These are phyloP conservation scores for Psettodes erumei DNA, from an alignment of 2,113 vertebrate species.

Conservation along the genomic window DNA sequence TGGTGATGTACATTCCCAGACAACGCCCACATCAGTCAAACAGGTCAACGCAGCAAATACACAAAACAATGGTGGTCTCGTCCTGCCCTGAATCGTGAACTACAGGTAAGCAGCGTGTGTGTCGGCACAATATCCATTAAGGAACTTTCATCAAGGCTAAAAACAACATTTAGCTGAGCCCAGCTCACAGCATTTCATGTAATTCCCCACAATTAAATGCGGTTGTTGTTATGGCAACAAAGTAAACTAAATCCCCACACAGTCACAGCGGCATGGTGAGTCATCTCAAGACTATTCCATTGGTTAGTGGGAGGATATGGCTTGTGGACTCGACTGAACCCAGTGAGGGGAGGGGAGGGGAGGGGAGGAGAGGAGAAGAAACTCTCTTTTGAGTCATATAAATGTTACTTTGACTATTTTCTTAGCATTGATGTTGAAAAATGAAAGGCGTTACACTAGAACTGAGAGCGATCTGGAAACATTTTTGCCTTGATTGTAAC, in stretches of 20 bases:
- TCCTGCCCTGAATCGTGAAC: neutral
- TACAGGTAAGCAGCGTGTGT: neutral
- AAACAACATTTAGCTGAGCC: slow-evolving; percentile 57
- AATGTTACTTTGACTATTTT: slow-evolving; percentile 16
- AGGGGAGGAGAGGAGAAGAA: slow-evolving; percentile 3
- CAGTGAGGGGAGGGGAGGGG: slow-evolving; percentile 1
- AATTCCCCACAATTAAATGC: slow-evolving; percentile 44
- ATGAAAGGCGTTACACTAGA: neutral
- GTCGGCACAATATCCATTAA: neutral
- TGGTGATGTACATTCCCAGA: neutral
- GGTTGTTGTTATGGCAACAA: slow-evolving; percentile 74
- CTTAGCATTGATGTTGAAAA: slow-evolving; percentile 2
- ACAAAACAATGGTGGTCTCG: neutral
- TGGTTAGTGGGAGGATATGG: slow-evolving; percentile 57
- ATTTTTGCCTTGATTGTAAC: neutral
- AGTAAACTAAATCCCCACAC: slow-evolving; percentile 69
- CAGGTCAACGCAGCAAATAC: neutral
- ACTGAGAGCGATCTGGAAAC: neutral
- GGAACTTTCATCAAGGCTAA: neutral
- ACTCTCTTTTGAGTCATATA: slow-evolving; percentile 21
- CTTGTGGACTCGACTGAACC: slow-evolving; percentile 22
- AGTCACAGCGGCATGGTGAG: slow-evolving; percentile 65
- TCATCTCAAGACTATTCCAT: slow-evolving; percentile 68
- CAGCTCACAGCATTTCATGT: slow-evolving; percentile 17
- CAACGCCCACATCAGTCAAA: neutral